Base-by-base conservation (phyloP, 2,797 vertebrate species). In the Diceros bicornis region DNA sequence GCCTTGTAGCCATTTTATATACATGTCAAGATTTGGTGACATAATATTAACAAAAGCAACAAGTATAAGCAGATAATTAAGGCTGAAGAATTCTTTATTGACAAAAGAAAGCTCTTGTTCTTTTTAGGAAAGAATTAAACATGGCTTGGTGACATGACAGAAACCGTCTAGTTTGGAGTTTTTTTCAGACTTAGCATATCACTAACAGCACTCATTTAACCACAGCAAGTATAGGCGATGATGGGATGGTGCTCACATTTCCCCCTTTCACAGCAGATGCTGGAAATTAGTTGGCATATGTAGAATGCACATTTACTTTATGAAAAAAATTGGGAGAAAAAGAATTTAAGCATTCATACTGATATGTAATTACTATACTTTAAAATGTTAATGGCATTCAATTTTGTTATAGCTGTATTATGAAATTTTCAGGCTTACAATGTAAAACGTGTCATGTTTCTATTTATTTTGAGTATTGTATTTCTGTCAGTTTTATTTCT, bases 81-180 rank as follows among this genome's bases (percentile, higher is more conserved):
- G 95, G 7, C n/a, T 59, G 37, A 83, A 83, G 16, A 66, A 66
- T 66, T 27, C 32, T 47, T 84, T 89, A 97, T 94, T 96, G 74
- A 78, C 77, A 97, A 78, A 62, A 96, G 94, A 87, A 96, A 98
- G 83, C 96, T 98, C 96, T 96, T 92, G 23, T 52, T 91, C 32
- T 97, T 89, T 98, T 98, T 82, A 77, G 88, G 44, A 97, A 98
- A 72, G 87, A 96, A 84, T n/a, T 94, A 97, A 97, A 81, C 84
- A 75, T 96, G 72, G 69, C 95, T 97, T 41, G 90, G 75, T 97
- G 74, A 98, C 34, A 74, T 96, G 74, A 47, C 91, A 95, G 98
- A 98, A 98, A 98, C 98, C 94, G 95, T 87, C 79, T 97, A 4
- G 25, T 96, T 98, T 96, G 85, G 93, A 97, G 96, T 82, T 94